Conservation (phyloP, 2,888 invertebrate genomes). For the Scaptomyza tumidula region DNA sequence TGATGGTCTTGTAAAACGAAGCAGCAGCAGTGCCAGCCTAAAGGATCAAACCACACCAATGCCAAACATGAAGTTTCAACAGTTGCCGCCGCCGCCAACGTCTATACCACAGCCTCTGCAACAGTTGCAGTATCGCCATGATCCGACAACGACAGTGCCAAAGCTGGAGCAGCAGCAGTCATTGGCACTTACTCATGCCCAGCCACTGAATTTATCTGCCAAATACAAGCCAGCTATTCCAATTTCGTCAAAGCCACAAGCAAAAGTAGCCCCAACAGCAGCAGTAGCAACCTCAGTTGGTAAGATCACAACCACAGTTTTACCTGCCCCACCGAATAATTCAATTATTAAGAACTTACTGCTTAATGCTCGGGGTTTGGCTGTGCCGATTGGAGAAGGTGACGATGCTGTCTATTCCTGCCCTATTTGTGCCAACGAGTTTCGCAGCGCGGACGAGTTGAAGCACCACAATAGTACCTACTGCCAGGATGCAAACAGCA, state of each 20-base stretch:
- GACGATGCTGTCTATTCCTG: conserved; percentile 89
- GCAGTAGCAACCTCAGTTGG: conserved; percentile 15
- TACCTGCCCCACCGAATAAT: conserved; percentile 86
- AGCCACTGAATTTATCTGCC: conserved; percentile 77
- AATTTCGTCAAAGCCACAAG: conserved; percentile 43
- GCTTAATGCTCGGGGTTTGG: conserved; percentile 87
- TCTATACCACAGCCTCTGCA: conserved; percentile 55
- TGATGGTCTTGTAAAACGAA: conserved; percentile 32
- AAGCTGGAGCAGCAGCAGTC: conserved; percentile 54
- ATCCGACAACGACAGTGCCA: conserved; percentile 60
- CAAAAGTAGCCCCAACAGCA: conserved; percentile 36
- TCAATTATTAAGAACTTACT: conserved; percentile 92
- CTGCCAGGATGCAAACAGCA: conserved; percentile 88
- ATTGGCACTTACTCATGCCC: conserved; percentile 36
- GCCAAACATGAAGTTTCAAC: conserved; percentile 42
- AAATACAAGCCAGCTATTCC: conserved; percentile 59
- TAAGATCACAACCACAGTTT: conserved; percentile 21
- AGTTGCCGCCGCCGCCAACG: conserved; percentile 61
- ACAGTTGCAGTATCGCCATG: conserved; percentile 69
- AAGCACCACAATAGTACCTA: conserved; percentile 92
- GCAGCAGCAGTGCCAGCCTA: conserved; percentile 43
- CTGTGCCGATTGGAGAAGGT: conserved; percentile 86
- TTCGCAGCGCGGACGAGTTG: conserved; percentile 91
- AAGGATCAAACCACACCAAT: conserved; percentile 39
- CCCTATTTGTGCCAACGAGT: conserved; percentile 91